Base-by-base conservation (phyloP, 2,888 invertebrate genomes). In the Hofmannophila pseudospretella region DNA sequence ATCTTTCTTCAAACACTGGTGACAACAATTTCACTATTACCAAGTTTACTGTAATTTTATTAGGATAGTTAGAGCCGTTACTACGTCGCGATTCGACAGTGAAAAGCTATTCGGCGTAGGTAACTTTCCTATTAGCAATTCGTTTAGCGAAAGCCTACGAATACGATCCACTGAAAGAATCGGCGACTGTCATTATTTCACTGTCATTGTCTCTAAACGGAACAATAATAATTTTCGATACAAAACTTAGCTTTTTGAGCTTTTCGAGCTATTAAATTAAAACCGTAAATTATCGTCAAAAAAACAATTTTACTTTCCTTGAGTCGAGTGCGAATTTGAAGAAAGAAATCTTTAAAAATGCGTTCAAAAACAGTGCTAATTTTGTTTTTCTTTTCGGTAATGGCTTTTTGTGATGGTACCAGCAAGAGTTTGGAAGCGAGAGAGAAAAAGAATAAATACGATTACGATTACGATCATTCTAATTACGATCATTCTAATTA, bases 401-500 rank as follows among this genome's bases (percentile, higher is more conserved):
- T 65, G 19, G 42, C 50, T 19, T 35, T 49, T 2, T 58, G 67
- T 52, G 59, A 58, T 26, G 67, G n/a, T n/a, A n/a, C 64, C 1
- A 49, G 41, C 28, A 49, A 53, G 34, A 58, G 54, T 10, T 43
- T 72, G 2, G 80, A 81, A 54, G 44, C 62, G 5, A 65, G 81
- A 54, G 81, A 80, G 11, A 84, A 84, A 51, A 81, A 80, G 54
- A 81, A 82, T 54, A 80, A 84, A 57, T 73, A 78, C 9, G 9
- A 30, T 29, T 1, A 13, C 9, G 7, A n/a, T n/a, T n/a, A n/a
- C n/a, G n/a, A n/a, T n/a, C n/a, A n/a, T n/a, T n/a, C n/a, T n/a
- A n/a, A n/a, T n/a, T n/a, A n/a, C n/a, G n/a, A n/a, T n/a, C n/a
- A n/a, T n/a, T n/a, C n/a, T n/a, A n/a, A n/a, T n/a, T n/a, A n/a